Percentiles rank a stretch among this genome's conserved stretches.
Conservation (phyloP, 37 sponge, comb jelly and placozoan species). For the Geodia barretti region DNA sequence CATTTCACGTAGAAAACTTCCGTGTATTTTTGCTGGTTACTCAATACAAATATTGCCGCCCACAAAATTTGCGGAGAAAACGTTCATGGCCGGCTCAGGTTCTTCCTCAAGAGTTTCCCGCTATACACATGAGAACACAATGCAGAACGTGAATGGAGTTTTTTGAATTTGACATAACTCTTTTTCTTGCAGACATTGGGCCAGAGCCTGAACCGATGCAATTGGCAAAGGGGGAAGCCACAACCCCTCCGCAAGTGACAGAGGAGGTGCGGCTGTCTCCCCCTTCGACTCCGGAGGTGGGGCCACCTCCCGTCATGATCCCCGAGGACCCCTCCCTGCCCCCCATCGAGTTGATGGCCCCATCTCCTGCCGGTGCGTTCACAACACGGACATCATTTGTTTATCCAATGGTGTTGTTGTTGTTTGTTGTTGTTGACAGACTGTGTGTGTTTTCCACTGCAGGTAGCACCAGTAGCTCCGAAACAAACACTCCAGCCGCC, state of each 20-base stretch:
- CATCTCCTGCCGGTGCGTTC: background rate
- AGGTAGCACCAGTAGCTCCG: background rate
- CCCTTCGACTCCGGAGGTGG: background rate
- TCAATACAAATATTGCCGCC: too few relatives aligned
- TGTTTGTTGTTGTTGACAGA: too few relatives aligned
- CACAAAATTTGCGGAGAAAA: too few relatives aligned
- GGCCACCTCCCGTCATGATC: background rate
- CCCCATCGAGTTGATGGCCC: background rate
- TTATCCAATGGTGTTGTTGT: background rate
- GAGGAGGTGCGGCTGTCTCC: too few relatives aligned
- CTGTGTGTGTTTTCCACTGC: background rate
- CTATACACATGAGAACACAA: too few relatives aligned
- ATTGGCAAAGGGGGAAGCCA: background rate
- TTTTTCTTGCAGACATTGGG: background rate
- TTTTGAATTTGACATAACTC: too few relatives aligned
- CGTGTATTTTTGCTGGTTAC: too few relatives aligned
- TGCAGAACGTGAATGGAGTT: too few relatives aligned
- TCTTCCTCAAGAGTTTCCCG: too few relatives aligned
- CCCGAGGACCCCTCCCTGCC: background rate
- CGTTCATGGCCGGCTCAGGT: too few relatives aligned
- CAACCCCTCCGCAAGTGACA: too few relatives aligned
- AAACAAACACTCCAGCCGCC: background rate
- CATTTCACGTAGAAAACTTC: too few relatives aligned
- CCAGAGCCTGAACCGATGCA: background rate
- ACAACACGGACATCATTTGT: background rate